Evolutionary conservation across 2,113 vertebrate species (phyloP), one percentile per base, ranked within the genome.

Genomic region (Aegithalos caudatus): DNA sequence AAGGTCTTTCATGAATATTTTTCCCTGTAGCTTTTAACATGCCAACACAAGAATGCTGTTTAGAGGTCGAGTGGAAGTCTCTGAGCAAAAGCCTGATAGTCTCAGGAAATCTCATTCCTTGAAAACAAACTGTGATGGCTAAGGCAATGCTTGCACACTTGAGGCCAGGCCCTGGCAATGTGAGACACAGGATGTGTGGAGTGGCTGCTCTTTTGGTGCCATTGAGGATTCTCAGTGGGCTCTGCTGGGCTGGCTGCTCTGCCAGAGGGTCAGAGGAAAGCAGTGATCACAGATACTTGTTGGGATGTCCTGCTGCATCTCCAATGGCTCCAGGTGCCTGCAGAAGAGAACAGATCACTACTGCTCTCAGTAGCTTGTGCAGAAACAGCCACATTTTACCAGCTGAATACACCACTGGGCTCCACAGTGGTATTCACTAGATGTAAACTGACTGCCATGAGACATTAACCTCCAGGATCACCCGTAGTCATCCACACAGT

Each of bases 271-370:
- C n/a, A 7, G 8, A 70, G 31, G 31, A 62, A 10, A 70, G 21
- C 0, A 1, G 37, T 58, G 56, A 21, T 44, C 37, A 10, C 0
- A 1, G 22, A 28, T 12, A 37, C 69, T 61, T 12, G 15, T 27
- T 71, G 65, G 53, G 69, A 81, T 8, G 17, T 51, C 27, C 58
- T 8, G 7, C 19, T 73, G 38, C 14, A 21, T 7, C 56, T 71
- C 35, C 2, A 5, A 6, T 10, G 1, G 7, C 27, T 60, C 33
- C 8, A 12, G 29, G 10, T 66, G 27, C 61, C 44, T 16, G 28
- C n/a, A 79, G 37, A 29, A 64, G 51, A n/a, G 9, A 58, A 38
- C 24, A 74, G 28, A 48, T 6, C n/a, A n/a, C 20, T 23, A 21
- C 38, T 29, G 22, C 47, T 27, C 18, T 24, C 22, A 72, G 53